phyloP scores from a whole-genome alignment of 2,113 vertebrate species.

The Pangasianodon hypophthalmus region DNA sequence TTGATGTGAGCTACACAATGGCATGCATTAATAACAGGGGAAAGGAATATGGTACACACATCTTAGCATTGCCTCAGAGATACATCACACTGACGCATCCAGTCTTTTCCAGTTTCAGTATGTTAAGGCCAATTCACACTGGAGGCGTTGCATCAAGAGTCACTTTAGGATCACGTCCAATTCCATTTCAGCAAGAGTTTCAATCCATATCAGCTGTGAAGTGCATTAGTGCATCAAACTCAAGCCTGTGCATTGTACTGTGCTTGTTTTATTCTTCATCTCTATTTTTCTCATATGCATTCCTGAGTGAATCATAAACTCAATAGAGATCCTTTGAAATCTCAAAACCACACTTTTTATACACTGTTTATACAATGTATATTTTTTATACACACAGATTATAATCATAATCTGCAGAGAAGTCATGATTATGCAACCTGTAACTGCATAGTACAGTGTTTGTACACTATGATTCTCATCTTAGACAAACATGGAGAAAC shows the following conservation, averaged over 20 bases:
- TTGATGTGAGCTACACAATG: constrained; percentile 12
- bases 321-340: neutral
- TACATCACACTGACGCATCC: neutral
- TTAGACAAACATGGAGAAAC: neutral
- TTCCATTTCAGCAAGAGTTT: neutral
- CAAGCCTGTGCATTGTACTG: neutral
- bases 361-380: neutral
- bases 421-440: neutral
- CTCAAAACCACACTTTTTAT: no score
- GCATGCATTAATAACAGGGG: neutral
- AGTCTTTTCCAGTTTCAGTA: neutral
- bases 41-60: neutral
- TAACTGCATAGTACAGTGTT: neutral
- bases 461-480: neutral
- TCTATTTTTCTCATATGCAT: neutral
- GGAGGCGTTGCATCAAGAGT: neutral
- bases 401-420: neutral
- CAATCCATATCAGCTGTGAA: neutral
- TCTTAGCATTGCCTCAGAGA: neutral
- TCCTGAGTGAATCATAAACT: neutral
- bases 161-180: neutral
- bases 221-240: neutral
- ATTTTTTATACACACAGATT: no score
- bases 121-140: neutral
- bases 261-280: neutral